A percentile compares a stretch with the other conserved stretches of the same genome.
Conservation (phyloP, 2,888 invertebrate species). For the Melieria crassipennis region DNA sequence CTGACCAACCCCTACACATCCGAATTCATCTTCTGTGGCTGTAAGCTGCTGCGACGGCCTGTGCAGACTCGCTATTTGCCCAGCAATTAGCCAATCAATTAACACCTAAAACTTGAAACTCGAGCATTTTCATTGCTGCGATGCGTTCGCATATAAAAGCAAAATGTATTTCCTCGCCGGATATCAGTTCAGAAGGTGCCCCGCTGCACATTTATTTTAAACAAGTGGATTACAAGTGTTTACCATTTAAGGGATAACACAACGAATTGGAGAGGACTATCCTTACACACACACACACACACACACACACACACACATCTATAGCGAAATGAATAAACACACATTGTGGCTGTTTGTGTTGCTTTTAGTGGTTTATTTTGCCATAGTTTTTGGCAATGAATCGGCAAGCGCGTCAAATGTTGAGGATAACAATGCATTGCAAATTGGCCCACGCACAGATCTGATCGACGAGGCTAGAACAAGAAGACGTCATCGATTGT, state of each 20-base stretch:
- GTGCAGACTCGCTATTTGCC: constrained; percentile 32
- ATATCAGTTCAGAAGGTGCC: constrained; percentile 24
- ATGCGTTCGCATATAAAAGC: constrained; percentile 38
- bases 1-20: no score
- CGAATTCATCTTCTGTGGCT: no score
- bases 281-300: no score
- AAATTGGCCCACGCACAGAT: constrained; percentile 44
- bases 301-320: no score
- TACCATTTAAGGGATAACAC: not conserved
- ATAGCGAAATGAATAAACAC: constrained; percentile 52
- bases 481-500: constrained; percentile 39
- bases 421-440: not conserved
- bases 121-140: constrained; percentile 1
- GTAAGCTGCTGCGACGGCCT: not conserved
- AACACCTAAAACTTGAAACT: constrained; percentile 45
- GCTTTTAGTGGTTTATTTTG: constrained; percentile 52
- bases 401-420: not conserved
- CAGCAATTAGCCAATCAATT: constrained; percentile 40
- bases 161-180: constrained; percentile 24
- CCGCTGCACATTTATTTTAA: constrained; percentile 26
- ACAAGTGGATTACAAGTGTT: constrained; percentile 10
- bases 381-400: constrained; percentile 54
- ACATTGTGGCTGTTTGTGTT: constrained; percentile 51
- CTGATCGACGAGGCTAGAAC: constrained; percentile 53
- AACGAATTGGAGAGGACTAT: no score